Evolutionary conservation across 2,797 vertebrate genomes (phyloP), one percentile per base, ranked within the genome.

Genomic region (Thunnus albacares): DNA sequence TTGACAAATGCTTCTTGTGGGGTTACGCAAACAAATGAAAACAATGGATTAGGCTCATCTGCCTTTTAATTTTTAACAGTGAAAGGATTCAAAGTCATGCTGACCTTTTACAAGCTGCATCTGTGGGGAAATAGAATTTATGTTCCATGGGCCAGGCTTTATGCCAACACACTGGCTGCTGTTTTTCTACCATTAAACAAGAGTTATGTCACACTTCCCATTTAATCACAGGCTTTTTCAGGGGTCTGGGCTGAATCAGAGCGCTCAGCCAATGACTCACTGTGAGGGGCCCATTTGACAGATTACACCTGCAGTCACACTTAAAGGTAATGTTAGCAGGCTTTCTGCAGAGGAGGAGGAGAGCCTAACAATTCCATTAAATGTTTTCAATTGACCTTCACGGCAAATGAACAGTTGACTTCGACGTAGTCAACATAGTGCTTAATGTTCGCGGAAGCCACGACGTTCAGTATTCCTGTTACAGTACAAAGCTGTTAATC

Each of bases 121-220:
- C 91, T 93, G 87, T 77, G 84, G 81, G 90, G 87, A 91, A 73
- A 75, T 68, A 72, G 75, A 89, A 95, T 93, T 94, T 93, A 94
- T 94, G 91, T 84, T 86, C 79, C 69, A 47, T 80, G 82, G 80
- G 49, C 79, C 82, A 85, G 92, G 86, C 90, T 83, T 77, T 81
- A 86, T 88, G 91, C 92, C 93, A 93, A 92, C 85, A 84, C 81
- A 79, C 82, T 87, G 85, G 82, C 87, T 83, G 87, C 90, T 92
- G 91, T 95, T 95, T 95, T 95, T 92, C 90, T 92, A 90, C 91
- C 90, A 93, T 94, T 94, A 94, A 94, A 94, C 87, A 91, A 94
- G 90, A 94, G 93, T 95, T 94, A 94, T 94, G 92, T 89, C 89
- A 91, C 89, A 92, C 83, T 92, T 92, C 90, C 85, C 90, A 90